These are phyloP conservation scores for Nomia melanderi DNA, from an alignment of 1,140 invertebrate species.

Conservation along the genomic window DNA sequence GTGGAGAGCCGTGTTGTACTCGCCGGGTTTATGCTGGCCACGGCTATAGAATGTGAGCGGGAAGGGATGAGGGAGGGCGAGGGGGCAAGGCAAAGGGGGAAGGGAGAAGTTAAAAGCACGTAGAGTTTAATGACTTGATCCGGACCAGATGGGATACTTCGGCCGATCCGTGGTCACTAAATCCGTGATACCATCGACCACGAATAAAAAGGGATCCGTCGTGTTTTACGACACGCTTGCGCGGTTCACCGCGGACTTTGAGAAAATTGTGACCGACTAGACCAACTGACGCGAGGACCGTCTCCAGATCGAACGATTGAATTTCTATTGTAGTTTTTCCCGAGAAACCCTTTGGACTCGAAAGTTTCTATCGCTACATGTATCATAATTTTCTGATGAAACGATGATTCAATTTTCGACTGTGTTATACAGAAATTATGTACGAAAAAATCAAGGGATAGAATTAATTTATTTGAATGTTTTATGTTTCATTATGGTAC, in stretches of 20 bases:
- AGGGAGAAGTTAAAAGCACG: constrained; percentile 10
- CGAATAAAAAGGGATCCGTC: not conserved
- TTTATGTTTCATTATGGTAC: too few species aligned
- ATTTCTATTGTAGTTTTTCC: constrained; percentile 28
- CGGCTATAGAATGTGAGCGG: too few species aligned
- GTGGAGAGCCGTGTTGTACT: constrained; percentile 31
- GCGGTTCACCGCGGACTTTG: not conserved
- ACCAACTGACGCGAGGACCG: not conserved
- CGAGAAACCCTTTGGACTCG: too few species aligned
- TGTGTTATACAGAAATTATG: too few species aligned
- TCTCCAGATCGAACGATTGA: constrained; percentile 24
- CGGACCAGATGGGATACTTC: constrained; percentile 18
- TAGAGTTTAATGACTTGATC: constrained; percentile 46
- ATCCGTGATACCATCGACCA: constrained; percentile 21
- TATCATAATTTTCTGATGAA: too few species aligned
- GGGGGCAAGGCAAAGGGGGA: not conserved
- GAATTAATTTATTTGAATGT: too few species aligned
- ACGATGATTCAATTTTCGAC: too few species aligned
- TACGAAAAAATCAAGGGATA: too few species aligned
- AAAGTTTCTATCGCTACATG: too few species aligned
- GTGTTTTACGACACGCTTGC: constrained; percentile 16
- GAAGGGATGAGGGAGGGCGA: not conserved
- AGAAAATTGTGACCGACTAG: not conserved
- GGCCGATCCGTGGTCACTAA: constrained; percentile 25
- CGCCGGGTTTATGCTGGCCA: not conserved